Evolutionary conservation across 2,888 invertebrate species (phyloP).

Genomic region (Hermaeophaga mercurialis): DNA sequence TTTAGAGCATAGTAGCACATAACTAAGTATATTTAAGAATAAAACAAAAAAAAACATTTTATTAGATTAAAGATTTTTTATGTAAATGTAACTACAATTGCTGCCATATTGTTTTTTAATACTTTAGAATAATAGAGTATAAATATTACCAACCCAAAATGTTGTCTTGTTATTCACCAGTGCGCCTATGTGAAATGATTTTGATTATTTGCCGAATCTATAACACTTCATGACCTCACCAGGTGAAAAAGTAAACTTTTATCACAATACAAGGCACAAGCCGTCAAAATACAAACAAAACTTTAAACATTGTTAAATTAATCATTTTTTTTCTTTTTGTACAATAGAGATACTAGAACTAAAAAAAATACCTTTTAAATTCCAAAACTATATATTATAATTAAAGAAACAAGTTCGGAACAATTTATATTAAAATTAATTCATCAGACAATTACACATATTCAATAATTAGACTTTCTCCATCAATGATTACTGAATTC

Average conservation of each 20-base stretch:
- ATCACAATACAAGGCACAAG: slow-evolving; percentile 34
- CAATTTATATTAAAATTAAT: not conserved
- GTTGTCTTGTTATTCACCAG: not conserved
- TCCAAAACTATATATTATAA: too few relatives aligned
- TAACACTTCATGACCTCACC: slow-evolving; percentile 29
- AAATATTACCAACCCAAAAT: too few relatives aligned
- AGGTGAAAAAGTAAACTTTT: slow-evolving; percentile 31
- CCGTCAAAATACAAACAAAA: slow-evolving; percentile 36
- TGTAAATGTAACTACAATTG: too few relatives aligned
- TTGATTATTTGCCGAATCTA: not conserved
- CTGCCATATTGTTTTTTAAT: too few relatives aligned
- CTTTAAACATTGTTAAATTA: not conserved
- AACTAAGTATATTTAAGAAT: too few relatives aligned
- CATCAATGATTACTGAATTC: slow-evolving; percentile 63
- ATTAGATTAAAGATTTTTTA: too few relatives aligned
- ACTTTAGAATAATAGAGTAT: too few relatives aligned
- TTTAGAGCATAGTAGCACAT: too few relatives aligned
- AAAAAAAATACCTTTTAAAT: too few relatives aligned
- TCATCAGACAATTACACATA: slow-evolving; percentile 59
- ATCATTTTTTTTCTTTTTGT: too few relatives aligned
- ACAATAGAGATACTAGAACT: too few relatives aligned
- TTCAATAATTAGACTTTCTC: slow-evolving; percentile 69
- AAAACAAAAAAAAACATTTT: too few relatives aligned
- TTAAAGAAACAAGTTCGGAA: not conserved
- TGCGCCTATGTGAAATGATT: not conserved